These are phyloP conservation scores for Drosophila limbata DNA, from an alignment of 2,888 invertebrate species.

Conservation along the genomic window DNA sequence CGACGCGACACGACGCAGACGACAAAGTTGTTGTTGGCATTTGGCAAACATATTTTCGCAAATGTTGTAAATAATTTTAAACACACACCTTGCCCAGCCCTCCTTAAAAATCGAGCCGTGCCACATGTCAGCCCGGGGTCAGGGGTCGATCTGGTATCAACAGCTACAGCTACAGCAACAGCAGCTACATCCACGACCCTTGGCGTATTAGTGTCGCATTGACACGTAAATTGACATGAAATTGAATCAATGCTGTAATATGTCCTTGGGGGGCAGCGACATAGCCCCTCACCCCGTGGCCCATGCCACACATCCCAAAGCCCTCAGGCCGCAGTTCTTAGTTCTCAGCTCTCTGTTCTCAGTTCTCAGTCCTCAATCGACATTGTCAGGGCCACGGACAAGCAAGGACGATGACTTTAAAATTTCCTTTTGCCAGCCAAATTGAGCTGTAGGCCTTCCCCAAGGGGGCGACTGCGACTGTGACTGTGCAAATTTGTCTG, in stretches of 20 bases:
- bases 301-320: not conserved
- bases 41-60: conserved; percentile 75
- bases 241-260: conserved; percentile 86
- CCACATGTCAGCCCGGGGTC: conserved; percentile 40
- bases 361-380: conserved; percentile 3
- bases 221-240: conserved; percentile 86
- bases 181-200: conserved; percentile 63
- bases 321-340: not conserved
- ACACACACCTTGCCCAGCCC: conserved; percentile 60
- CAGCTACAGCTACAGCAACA: conserved; percentile 34
- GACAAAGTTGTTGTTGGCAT: conserved; percentile 55
- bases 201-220: conserved; percentile 84
- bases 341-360: not conserved
- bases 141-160: conserved; percentile 47
- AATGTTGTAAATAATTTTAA: conserved; percentile 83
- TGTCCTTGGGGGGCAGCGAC: conserved; percentile 82
- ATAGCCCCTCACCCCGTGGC: conserved; percentile 21
- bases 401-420: conserved; percentile 78
- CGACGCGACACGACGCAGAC: conserved; percentile 45
- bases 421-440: conserved; percentile 71
- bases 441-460: conserved; percentile 77
- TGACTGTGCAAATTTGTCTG: conserved; percentile 74
- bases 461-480: not conserved
- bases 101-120: conserved; percentile 3
- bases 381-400: conserved; percentile 44